Base-by-base conservation (phyloP, 2,113 vertebrate species). In the Stigmatopora nigra region DNA sequence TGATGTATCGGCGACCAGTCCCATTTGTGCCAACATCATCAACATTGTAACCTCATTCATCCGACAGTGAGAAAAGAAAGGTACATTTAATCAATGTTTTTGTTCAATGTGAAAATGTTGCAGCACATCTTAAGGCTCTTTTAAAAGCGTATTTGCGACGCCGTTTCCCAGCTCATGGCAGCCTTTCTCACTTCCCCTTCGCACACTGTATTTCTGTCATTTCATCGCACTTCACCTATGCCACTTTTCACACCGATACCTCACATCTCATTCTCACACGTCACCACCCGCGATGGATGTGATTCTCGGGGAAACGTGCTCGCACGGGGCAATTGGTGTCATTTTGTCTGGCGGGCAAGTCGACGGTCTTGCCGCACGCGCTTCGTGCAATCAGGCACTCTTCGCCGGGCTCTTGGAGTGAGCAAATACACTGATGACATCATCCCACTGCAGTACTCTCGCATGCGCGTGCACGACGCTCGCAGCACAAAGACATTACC, bases 361-460 rank as follows among this genome's bases (percentile, higher is more conserved):
- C 25, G 77, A 77, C 80, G 75, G 79, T 79, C 69, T 77, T 80
- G 78, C 52, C 51, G 76, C 76, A 81, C 77, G 82, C 73, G 49
- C 73, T 73, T 73, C 65, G 70, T 38, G 65, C 51, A 63, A 19
- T 56, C 53, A 31, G 6, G 53, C 53, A 56, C 53, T 13, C 53
- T 31, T 14, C 53, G 2, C 53, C 11, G 22, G 25, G 53, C 82
- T 83, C 78, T 80, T 74, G 75, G 79, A 76, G 82, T 82, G 80
- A 84, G 82, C 81, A 76, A 79, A 85, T 87, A 89, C 81, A 87
- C 77, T 53, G 83, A 88, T 89, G 83, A 89, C 86, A 88, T 89
- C 87, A 88, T 85, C 78, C 25, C 76, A 86, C 87, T 88, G 87
- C 87, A 87, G 81, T 79, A 88, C 81, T 87, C 53, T 81, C 81